Evolutionary conservation across 2,113 vertebrate genomes (phyloP), one percentile per base, ranked within the genome.

Genomic region (Elanoides forficatus): DNA sequence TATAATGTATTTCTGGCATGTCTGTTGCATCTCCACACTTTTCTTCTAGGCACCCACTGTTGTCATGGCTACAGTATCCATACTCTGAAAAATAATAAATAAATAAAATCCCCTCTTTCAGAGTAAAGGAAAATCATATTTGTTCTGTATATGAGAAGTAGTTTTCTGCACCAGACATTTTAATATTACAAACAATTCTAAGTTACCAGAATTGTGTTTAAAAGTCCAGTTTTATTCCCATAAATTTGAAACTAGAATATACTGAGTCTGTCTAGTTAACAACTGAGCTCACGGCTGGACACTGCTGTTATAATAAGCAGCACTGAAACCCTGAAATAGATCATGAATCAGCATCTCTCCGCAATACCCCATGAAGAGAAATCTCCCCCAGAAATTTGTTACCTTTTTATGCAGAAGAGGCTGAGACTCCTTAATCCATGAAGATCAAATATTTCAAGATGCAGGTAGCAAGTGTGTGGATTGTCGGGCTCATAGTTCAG

Each of bases 1-100:
- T n/a, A 82, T 73, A 80, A 58, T 0, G 1, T 42, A 85, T 88
- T 90, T 95, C 50, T 93, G 55, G 42, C 36, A 13, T 59, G 20
- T 81, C 76, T 81, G 22, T 55, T 84, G 7, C 45, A 94, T 76
- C 45, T 47, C 40, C 62, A 86, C 58, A 34, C 58, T 93, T 91
- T 38, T 76, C 45, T 70, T 93, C 40, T 53, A 56, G 42, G 55
- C 62, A 86, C 26, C 7, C 25, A 21, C 15, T 38, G 90, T 90
- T 94, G 92, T 82, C 92, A 94, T 94, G 79, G 80, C 43, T 92
- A 95, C 96, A 78, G 43, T 8, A 90, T 53, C 47, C 63, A 34
- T 32, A 86, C 9, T 32, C 63, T 59, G 48, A 86, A 88, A 74
- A 94, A 55, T 36, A 32, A 63, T n/a, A 76, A 92, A 58, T 48